phyloP scores from a whole-genome alignment of 2,797 vertebrate species.

The Lophura swinhoii region DNA sequence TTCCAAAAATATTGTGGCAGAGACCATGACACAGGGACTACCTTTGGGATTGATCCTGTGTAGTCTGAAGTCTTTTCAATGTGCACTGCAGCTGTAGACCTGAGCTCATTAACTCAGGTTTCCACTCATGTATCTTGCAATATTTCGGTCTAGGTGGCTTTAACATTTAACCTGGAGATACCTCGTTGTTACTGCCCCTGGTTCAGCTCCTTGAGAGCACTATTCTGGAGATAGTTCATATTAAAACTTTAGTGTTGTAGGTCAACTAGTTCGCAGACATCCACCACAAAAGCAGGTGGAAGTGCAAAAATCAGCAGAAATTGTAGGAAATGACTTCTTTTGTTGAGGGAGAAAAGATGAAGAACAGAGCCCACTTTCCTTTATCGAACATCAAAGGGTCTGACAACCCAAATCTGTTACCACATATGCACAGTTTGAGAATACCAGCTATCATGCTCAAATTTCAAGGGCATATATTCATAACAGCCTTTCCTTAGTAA shows the following conservation, averaged over 20 bases:
- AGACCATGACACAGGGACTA: not conserved
- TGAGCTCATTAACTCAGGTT: not conserved
- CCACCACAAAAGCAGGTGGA: not conserved
- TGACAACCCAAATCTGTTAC: not conserved
- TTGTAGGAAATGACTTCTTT: constrained; percentile 24
- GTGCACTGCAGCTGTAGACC: not conserved
- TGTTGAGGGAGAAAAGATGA: not conserved
- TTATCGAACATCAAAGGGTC: not conserved
- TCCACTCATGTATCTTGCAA: not conserved
- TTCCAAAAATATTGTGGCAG: not conserved
- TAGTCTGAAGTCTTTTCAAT: not conserved
- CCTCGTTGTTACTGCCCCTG: not conserved
- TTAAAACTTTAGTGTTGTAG: not conserved
- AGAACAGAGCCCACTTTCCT: rapidly evolving
- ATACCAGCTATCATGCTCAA: not conserved
- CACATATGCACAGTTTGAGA: not conserved
- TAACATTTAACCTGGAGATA: constrained; percentile 21
- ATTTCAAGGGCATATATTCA: not conserved
- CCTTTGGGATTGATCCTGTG: not conserved
- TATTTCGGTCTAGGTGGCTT: constrained; percentile 4
- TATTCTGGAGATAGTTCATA: not conserved
- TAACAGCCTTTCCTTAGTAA: not conserved
- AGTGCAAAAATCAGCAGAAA: not conserved
- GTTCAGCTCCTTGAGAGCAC: not conserved
- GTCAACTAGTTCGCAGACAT: constrained; percentile 6